Evolutionary conservation across 64 coral and sea anemone species (phyloP), one percentile per base, ranked within the genome.

Genomic region (Acropora tenuis): DNA sequence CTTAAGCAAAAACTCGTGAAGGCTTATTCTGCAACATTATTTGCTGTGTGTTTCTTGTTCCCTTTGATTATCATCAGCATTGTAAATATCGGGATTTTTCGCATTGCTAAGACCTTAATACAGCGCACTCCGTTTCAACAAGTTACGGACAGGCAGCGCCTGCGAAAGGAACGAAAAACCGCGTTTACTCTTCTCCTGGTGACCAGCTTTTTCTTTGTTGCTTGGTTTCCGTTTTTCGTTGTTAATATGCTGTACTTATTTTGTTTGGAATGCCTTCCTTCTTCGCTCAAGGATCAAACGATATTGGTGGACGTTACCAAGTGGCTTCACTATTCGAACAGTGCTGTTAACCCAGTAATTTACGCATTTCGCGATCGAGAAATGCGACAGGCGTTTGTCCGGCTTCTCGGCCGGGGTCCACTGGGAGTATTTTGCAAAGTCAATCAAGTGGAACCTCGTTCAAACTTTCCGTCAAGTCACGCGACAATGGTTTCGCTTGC

Each of bases 241-340:
- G 78, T 96, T 11, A 90, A 91, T 17, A 86, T 96, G 78, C 41
- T 96, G 3, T 92, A 68, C 17, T 20, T 96, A 0, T 87, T 66
- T 72, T 93, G 88, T 66, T 41, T 89, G 0, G 41, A 50, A 6
- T 93, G 90, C 63, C 76, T 92, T 15, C 82, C 88, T 9, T 88
- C 80, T 40, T 69, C 63, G 6, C 41, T 78, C 10, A 61, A 80
- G 43, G 65, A 30, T 9, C 41, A 90, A 18, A 79, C 75, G n/a
- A 19, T 80, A 41, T 72, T 96, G 15, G 95, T 80, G 0, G 76
- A 90, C 9, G 82, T 96, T 18, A 86, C 84, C 1, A 96, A 96
- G 18, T 96, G 95, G 92, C 55, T 93, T 43, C 95, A 96, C 82
- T 80, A 94, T 19, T 86, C 88, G 18, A 96, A 96, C 82, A 96